Conservation (phyloP, 2,797 vertebrate species). For the Enteromius afrohamiltoni region DNA sequence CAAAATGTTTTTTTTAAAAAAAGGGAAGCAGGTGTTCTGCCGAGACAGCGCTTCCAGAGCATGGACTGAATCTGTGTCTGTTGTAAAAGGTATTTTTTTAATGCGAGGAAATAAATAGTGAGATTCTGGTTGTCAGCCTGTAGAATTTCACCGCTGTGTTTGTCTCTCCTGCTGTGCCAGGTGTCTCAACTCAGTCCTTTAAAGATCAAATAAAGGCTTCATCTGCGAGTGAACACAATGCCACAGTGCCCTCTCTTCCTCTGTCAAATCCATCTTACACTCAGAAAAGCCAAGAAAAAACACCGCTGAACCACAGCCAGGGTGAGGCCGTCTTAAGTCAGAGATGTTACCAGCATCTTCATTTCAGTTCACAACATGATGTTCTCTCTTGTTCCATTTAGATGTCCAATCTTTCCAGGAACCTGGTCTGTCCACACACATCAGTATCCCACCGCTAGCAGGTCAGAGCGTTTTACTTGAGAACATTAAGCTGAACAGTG, state of each 20-base stretch:
- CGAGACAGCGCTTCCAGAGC: constrained; percentile 67
- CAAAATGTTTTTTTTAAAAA: constrained; percentile 47
- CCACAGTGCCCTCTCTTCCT: constrained; percentile 20
- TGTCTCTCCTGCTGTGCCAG: constrained; percentile 55
- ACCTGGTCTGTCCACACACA: constrained; percentile 43
- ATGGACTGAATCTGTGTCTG: constrained; percentile 74
- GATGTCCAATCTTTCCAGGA: constrained; percentile 67
- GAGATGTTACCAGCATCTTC: neutral
- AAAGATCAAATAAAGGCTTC: constrained; percentile 65
- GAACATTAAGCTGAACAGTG: neutral
- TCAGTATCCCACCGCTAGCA: constrained; percentile 67
- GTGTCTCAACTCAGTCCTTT: constrained; percentile 71
- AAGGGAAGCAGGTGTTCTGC: constrained; percentile 65
- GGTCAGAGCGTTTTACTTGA: constrained; percentile 64
- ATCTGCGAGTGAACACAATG: constrained; percentile 49
- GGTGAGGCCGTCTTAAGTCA: constrained; percentile 63
- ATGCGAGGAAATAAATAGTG: neutral
- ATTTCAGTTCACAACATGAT: constrained; percentile 23
- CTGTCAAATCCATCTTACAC: constrained; percentile 59
- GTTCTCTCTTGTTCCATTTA: constrained; percentile 49
- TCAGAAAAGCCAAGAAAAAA: constrained; percentile 62
- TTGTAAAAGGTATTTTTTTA: constrained; percentile 67
- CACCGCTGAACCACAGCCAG: constrained; percentile 65
- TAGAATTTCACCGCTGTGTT: neutral
- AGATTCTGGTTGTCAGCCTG: constrained; percentile 4